Evolutionary conservation across 1,140 invertebrate genomes (phyloP).

Genomic region (Conus betulinus): DNA sequence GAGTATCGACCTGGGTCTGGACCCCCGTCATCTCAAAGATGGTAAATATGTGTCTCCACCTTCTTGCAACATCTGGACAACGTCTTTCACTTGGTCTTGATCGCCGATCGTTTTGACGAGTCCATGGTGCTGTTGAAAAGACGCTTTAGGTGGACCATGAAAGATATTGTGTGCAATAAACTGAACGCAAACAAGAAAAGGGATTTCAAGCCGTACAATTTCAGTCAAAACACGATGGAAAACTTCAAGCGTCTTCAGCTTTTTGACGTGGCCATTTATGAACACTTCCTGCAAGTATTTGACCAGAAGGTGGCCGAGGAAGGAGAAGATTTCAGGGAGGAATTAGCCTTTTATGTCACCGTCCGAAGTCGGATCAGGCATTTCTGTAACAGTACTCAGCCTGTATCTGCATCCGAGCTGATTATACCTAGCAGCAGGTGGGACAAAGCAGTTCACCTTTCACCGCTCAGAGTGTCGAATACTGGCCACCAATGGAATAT

Average conservation of each 20-base stretch:
- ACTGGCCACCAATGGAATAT: not conserved
- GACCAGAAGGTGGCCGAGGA: slow-evolving; percentile 24
- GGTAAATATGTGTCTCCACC: slow-evolving; percentile 18
- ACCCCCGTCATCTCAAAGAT: slow-evolving; percentile 2
- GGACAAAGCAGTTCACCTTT: slow-evolving; percentile 33
- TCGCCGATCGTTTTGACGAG: slow-evolving; percentile 78
- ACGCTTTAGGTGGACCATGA: slow-evolving; percentile 76
- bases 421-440: slow-evolving; percentile 22
- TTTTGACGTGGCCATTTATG: slow-evolving; percentile 49
- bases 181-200: slow-evolving; percentile 9
- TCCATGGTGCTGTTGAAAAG: slow-evolving; percentile 77
- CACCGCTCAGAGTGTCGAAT: not conserved
- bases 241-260: not conserved
- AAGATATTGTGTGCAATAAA: slow-evolving; percentile 71
- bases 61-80: slow-evolving; percentile 46
- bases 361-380: slow-evolving; percentile 9
- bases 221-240: not conserved
- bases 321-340: slow-evolving; percentile 32
- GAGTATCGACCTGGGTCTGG: slow-evolving; percentile 56
- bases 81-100: slow-evolving; percentile 77
- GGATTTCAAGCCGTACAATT: not conserved
- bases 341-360: slow-evolving; percentile 23
- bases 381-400: slow-evolving; percentile 29
- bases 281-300: slow-evolving; percentile 43
- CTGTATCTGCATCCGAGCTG: not conserved